Conservation (phyloP, 2,888 invertebrate species). For the Macaria liturata region DNA sequence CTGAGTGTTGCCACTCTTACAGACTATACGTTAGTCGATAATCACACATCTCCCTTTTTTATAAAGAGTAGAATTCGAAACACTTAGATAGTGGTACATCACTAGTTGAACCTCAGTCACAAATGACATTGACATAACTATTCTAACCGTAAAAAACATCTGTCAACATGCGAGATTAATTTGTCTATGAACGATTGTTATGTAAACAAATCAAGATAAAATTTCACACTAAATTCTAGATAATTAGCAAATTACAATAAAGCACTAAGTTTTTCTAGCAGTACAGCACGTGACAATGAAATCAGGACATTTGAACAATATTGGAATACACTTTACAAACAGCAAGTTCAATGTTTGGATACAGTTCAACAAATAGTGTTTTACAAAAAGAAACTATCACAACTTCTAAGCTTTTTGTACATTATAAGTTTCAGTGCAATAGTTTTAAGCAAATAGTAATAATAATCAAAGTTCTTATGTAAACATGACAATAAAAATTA, state of each 20-base stretch:
- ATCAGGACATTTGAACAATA: not conserved
- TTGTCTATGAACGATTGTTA: too few species aligned
- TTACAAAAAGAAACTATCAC: not conserved
- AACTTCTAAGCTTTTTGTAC: not conserved
- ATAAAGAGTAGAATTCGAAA: not conserved
- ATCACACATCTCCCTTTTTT: conserved; percentile 3
- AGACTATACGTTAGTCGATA: not conserved
- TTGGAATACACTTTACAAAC: not conserved
- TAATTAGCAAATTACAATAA: not conserved
- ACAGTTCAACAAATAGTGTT: not conserved
- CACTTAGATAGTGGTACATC: not conserved
- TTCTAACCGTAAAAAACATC: not conserved
- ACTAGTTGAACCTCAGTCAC: not conserved
- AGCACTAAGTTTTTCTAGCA: not conserved
- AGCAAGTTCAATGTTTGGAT: not conserved
- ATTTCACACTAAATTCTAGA: too few species aligned
- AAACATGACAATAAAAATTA: conserved; percentile 1
- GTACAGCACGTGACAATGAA: not conserved
- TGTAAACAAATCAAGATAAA: not conserved
- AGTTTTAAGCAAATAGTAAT: not conserved
- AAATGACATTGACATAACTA: not conserved
- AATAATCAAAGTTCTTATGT: not conserved
- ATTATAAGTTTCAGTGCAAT: conserved; percentile 2
- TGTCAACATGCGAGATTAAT: not conserved
- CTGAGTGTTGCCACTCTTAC: conserved; percentile 1